These are phyloP conservation scores for Boleophthalmus pectinirostris DNA, from an alignment of 2,113 vertebrate species.

Conservation along the genomic window DNA sequence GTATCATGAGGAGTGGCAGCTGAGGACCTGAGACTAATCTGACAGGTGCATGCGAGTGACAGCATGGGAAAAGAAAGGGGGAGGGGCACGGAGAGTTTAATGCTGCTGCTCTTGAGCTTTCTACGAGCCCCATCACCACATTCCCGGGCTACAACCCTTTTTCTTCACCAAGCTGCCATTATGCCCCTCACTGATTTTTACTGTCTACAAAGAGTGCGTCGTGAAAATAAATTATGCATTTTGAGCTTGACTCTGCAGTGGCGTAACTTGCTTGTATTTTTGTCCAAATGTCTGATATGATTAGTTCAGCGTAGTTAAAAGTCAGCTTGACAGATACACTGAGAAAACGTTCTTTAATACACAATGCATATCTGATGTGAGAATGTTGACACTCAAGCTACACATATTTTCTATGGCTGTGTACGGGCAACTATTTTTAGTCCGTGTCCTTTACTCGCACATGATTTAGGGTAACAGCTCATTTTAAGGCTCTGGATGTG, in stretches of 20 bases:
- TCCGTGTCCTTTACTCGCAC: background rate
- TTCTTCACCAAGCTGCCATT: constrained; percentile 17
- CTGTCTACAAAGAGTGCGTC: constrained; percentile 7
- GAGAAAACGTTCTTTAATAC: background rate
- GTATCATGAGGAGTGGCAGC: constrained; percentile 67
- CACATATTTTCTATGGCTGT: background rate
- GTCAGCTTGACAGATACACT: background rate
- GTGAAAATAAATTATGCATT: constrained; percentile 9
- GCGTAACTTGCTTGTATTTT: background rate
- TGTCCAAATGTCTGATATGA: background rate
- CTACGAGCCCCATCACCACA: constrained; percentile 10
- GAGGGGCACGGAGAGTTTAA: constrained; percentile 52
- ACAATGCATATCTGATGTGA: background rate
- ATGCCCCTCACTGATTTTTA: constrained; percentile 11
- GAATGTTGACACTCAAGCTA: background rate
- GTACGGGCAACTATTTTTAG: background rate
- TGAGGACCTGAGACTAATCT: constrained; percentile 70
- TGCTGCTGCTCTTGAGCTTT: constrained; percentile 20
- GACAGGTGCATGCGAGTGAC: constrained; percentile 75
- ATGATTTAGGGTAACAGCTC: background rate
- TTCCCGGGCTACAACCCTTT: constrained; percentile 1
- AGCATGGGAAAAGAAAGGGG: constrained; percentile 53
- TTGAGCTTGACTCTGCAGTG: background rate
- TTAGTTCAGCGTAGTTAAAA: background rate
- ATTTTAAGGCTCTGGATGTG: background rate